A percentile compares a stretch with the other conserved stretches of the same genome.
phyloP scores from a whole-genome alignment of 2,113 vertebrate genomes.

The Acinonyx jubatus region DNA sequence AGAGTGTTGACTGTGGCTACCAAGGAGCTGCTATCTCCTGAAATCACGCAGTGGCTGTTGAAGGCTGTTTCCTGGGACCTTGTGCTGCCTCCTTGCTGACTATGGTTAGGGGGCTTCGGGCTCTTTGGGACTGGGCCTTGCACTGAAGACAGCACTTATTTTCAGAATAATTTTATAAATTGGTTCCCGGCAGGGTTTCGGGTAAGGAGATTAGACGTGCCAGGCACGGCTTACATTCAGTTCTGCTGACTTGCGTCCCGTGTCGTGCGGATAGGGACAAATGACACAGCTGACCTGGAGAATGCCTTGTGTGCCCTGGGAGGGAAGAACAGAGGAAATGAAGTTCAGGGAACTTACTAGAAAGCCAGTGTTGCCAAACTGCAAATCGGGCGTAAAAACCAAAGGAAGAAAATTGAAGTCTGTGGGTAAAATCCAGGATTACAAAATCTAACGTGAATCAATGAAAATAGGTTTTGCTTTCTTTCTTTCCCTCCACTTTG shows the following conservation, averaged over 20 bases:
- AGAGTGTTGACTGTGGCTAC: background rate
- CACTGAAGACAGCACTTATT: background rate
- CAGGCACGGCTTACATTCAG: background rate
- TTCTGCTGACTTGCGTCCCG: background rate
- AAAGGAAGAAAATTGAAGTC: background rate
- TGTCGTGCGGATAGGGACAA: accelerated
- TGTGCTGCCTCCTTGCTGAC: background rate
- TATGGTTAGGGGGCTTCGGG: accelerated
- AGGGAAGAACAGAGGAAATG: background rate
- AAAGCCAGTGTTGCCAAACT: background rate
- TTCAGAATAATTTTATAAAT: background rate
- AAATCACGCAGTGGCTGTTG: accelerated
- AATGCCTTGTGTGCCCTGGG: background rate
- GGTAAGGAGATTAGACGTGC: accelerated
- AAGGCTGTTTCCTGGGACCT: background rate
- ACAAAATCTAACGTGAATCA: background rate
- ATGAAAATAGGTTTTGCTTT: background rate
- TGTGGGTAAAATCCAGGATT: background rate
- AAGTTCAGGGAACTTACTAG: background rate
- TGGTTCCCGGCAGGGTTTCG: background rate
- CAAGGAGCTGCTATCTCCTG: background rate
- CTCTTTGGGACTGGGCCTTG: background rate
- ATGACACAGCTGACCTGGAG: background rate
- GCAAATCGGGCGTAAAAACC: background rate
- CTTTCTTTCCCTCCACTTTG: accelerated